phyloP scores from a whole-genome alignment of 2,113 vertebrate genomes.

The rabbit (Oryctolagus cuniculus) region DNA sequence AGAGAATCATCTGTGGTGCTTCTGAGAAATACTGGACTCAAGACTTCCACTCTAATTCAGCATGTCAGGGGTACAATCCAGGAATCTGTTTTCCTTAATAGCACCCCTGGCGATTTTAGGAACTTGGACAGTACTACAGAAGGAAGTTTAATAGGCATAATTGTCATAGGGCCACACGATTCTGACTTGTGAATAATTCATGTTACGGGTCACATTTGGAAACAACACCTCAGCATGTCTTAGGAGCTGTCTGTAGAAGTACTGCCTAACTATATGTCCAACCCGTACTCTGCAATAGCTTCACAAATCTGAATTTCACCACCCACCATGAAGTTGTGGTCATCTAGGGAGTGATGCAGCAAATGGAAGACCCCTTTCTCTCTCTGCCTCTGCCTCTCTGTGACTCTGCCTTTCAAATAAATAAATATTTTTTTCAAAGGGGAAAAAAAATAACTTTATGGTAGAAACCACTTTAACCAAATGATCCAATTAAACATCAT shows the following conservation, averaged over 20 bases:
- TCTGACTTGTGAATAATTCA: conserved; percentile 62
- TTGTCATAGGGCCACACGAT: conserved; percentile 25
- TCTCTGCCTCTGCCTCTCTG: too few relatives aligned
- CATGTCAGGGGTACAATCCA: background rate
- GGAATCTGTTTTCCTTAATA: conserved; percentile 43
- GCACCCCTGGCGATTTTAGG: conserved; percentile 33
- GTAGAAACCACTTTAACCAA: background rate
- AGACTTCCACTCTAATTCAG: background rate
- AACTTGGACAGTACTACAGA: conserved; percentile 14
- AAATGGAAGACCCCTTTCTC: too few relatives aligned
- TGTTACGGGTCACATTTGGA: background rate
- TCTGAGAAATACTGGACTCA: background rate
- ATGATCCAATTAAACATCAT: background rate
- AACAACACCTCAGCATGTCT: conserved; percentile 30
- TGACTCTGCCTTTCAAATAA: too few relatives aligned
- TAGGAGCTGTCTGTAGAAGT: background rate
- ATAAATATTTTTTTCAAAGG: too few relatives aligned
- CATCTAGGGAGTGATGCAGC: too few relatives aligned
- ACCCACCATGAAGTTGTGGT: background rate
- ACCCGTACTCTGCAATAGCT: background rate
- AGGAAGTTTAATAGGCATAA: conserved; percentile 55
- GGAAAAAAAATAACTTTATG: background rate
- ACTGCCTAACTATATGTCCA: background rate
- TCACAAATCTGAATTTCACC: background rate
- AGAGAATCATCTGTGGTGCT: background rate